Evolutionary conservation across 2,888 invertebrate genomes (phyloP).

Genomic region (Scaeva pyrastri): DNA sequence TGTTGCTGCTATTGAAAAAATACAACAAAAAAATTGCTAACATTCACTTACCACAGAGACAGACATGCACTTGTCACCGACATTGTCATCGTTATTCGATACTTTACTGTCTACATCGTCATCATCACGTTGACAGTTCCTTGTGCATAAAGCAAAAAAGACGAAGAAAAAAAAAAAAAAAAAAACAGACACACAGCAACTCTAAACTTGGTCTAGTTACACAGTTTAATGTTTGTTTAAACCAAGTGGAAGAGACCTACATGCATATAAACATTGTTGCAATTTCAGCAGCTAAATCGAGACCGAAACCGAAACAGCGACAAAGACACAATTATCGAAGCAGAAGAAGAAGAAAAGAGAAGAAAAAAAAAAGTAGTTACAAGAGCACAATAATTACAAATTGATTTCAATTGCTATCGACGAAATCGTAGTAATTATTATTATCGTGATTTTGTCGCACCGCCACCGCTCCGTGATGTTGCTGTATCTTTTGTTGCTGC

Average conservation of each 20-base stretch:
- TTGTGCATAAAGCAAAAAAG: constrained; percentile 48
- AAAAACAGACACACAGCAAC: constrained; percentile 44
- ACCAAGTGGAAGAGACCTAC: constrained; percentile 26
- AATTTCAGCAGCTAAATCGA: constrained; percentile 32
- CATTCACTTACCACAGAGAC: constrained; percentile 18
- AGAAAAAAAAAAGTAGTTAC: constrained; percentile 30
- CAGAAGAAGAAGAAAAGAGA: background rate
- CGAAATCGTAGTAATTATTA: constrained; percentile 72
- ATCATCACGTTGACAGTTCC: constrained; percentile 36
- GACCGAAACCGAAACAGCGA: background rate
- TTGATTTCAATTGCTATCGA: constrained; percentile 74
- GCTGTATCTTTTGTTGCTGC: background rate
- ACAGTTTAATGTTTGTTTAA: constrained; percentile 39
- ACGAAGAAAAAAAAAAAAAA: too few species aligned
- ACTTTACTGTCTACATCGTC: constrained; percentile 23
- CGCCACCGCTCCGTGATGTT: background rate
- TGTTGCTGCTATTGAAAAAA: constrained; percentile 52
- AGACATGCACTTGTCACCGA: constrained; percentile 60
- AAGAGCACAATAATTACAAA: constrained; percentile 70
- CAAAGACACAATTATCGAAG: constrained; percentile 22
- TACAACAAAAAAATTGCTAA: constrained; percentile 20
- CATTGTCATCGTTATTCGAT: constrained; percentile 72
- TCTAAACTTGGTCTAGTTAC: constrained; percentile 74
- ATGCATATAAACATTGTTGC: constrained; percentile 47
- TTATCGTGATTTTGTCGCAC: constrained; percentile 50